Evolutionary conservation across 2,797 vertebrate species (phyloP).

Genomic region (Mus spretus): DNA sequence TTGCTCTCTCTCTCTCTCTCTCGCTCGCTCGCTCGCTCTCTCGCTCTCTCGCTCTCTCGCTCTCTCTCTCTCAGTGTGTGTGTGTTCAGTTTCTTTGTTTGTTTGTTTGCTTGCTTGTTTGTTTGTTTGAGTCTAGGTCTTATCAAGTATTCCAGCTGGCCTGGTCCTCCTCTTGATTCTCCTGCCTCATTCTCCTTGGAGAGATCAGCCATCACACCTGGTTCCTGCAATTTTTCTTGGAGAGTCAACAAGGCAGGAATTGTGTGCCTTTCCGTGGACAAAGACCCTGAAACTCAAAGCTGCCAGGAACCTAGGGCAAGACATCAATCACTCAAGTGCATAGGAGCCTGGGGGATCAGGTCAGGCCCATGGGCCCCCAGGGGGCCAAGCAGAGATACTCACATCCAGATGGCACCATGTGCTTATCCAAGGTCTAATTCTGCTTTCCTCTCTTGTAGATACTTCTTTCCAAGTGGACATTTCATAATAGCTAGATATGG

Average conservation of each 20-base stretch:
- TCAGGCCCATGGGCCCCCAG: neutral
- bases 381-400: too few relatives aligned
- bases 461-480: fast-evolving
- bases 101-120: neutral
- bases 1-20: neutral
- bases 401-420: fast-evolving
- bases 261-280: neutral
- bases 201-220: neutral
- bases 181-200: neutral
- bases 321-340: fast-evolving
- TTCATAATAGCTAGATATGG: neutral
- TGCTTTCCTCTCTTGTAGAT: fast-evolving
- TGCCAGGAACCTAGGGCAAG: neutral
- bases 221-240: neutral
- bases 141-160: neutral
- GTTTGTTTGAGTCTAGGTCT: neutral
- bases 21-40: neutral
- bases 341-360: neutral
- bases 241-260: neutral
- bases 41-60: neutral
- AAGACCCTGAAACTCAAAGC: neutral
- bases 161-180: neutral
- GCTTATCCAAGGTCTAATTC: neutral
- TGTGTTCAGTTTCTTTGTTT: neutral
- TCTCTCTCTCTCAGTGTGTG: neutral